Base-by-base conservation (phyloP, 2,888 invertebrate species). In the Lycia hirtaria region DNA sequence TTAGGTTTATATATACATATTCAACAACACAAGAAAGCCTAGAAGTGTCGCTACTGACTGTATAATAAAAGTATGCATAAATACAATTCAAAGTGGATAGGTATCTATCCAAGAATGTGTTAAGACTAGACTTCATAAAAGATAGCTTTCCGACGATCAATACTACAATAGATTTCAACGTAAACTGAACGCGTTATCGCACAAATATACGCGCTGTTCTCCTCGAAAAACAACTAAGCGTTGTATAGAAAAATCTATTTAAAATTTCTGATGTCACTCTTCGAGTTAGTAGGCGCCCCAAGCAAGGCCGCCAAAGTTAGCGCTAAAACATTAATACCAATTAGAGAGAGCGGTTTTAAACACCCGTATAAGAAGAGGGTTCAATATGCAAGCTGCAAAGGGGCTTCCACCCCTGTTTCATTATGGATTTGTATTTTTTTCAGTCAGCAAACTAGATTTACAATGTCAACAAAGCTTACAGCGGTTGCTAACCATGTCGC, bases 201-300 rank as follows among this genome's bases (percentile, higher is more conserved):
- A 20, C 33, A 56, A 57, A 52, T 49, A 52, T 44, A 45, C 45
- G 24, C 41, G 44, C 30, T 56, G 57, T 51, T 58, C 56, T 56
- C 64, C 19, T 65, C 69, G 61, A 64, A 73, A 77, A 80, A 80
- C 76, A 77, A 74, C 68, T 33, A 73, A 69, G 30, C 72, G 78
- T 72, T 78, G 70, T 75, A 72, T 74, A 75, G 66, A 68, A 73
- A 77, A 79, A 64, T 87, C 90, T 91, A 91, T 91, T 88, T 89
- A 85, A 80, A 87, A 84, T 82, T 78, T 83, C 77, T 91, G 91
- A 90, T 90, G 89, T 91, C 91, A 91, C 47, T 75, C 72, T n/a
- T 81, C 7, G 28, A 37, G 43, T 47, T 19, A 35, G 85, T 86
- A 86, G 84, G 87, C 81, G 85, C 81, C 71, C 66, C 66, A 67